Base-by-base conservation (phyloP, 2,797 vertebrate species). In the Peromyscus aztecus region DNA sequence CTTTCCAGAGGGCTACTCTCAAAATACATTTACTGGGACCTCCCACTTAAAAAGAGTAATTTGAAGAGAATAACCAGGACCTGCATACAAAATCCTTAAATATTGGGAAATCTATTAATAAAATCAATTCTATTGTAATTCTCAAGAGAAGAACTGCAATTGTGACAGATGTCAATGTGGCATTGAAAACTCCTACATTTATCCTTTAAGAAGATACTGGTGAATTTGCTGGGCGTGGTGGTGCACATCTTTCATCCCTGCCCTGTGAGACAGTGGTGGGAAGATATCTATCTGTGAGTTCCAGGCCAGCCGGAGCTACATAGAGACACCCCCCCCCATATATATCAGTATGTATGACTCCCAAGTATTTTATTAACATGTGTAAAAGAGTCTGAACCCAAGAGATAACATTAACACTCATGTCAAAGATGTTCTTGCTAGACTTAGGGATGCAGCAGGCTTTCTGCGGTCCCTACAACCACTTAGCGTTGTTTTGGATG, bases 51-150 rank as follows among this genome's bases (percentile, higher is more conserved):
- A 63, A 55, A 14, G 52, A 73, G 59, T 2, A n/a, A 75, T 6
- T 2, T 46, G 46, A 90, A 95, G 71, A 34, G 40, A 90, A 29
- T 10, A 34, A 71, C 43, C 59, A 85, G 83, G 80, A 40, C 37
- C 23, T 43, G 4, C 31, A 75, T 82, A 89, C 49, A 91, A 90
- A 89, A 93, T 63, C 23, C 21, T 57, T 94, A 93, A 71, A 65
- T 73, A 59, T 65, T 91, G 76, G 67, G 71, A 77, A 94, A 77
- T 63, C 27, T 89, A 29, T 78, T 89, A 91, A 91, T 85, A 92
- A 90, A 91, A 52, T 77, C 69, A 91, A 40, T 81, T 91, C 43
- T 77, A 65, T 43, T 29, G 10, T 65, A 65, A 82, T 17, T 63
- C 87, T 76, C 71, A 76, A 87, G 61, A 87, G 89, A 92, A 82